phyloP scores from a whole-genome alignment of 2,888 invertebrate species.

The Catocala nupta region DNA sequence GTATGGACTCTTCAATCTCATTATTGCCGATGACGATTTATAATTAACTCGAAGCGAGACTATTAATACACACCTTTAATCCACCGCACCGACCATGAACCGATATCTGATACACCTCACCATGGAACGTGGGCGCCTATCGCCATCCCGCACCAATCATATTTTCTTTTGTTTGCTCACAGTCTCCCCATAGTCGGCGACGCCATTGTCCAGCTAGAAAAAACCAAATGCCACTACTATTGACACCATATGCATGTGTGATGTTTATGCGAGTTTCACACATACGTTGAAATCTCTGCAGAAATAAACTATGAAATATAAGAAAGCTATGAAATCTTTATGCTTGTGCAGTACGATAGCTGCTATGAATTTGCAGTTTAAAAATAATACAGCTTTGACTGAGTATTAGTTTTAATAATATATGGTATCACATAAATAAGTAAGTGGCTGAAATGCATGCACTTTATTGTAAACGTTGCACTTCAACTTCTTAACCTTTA shows the following conservation, averaged over 20 bases:
- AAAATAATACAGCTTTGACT: too few relatives aligned
- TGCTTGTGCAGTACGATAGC: too few relatives aligned
- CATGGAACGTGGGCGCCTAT: conserved; percentile 63
- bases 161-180: conserved; percentile 77
- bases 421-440: too few relatives aligned
- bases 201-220: conserved; percentile 61
- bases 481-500: too few relatives aligned
- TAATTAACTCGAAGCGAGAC: background rate
- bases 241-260: background rate
- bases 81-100: conserved; percentile 15
- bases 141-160: conserved; percentile 73
- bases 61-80: conserved; percentile 19
- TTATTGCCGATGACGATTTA: too few relatives aligned
- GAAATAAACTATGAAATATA: too few relatives aligned
- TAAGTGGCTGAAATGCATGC: too few relatives aligned
- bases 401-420: too few relatives aligned
- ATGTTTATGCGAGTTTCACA: background rate
- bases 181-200: conserved; percentile 68
- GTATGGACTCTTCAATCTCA: too few relatives aligned
- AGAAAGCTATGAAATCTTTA: too few relatives aligned
- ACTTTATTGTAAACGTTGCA: too few relatives aligned
- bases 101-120: conserved; percentile 37
- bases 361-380: too few relatives aligned
- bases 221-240: conserved; percentile 42
- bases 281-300: background rate